phyloP scores from a whole-genome alignment of 2,797 vertebrate genomes.

The Siniperca undulata region DNA sequence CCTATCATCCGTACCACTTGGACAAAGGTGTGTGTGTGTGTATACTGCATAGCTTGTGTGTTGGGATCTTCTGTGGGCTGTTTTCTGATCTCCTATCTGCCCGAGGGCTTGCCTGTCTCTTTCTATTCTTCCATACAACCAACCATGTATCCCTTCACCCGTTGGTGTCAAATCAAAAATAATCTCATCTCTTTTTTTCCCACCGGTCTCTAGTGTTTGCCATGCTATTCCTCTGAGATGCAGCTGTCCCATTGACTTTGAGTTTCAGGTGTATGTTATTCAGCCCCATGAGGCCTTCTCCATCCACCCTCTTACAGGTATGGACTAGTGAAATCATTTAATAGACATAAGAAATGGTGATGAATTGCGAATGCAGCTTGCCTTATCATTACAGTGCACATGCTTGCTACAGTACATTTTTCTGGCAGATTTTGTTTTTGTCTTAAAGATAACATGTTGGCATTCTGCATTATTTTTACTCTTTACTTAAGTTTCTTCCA shows the following conservation, averaged over 20 bases:
- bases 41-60: neutral
- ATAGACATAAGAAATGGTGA: neutral
- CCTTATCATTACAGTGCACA: neutral
- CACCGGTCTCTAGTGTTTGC: conserved; percentile 79
- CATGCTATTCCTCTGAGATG: conserved; percentile 90
- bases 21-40: conserved; percentile 87
- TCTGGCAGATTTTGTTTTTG: neutral
- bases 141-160: conserved; percentile 36
- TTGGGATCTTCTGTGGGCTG: neutral
- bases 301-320: conserved; percentile 89
- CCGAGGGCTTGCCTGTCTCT: conserved; percentile 57
- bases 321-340: neutral
- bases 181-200: conserved; percentile 20
- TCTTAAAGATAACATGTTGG: no score
- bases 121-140: conserved; percentile 58
- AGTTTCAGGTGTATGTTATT: conserved; percentile 89
- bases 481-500: neutral
- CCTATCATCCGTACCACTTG: conserved; percentile 88
- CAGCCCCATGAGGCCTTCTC: conserved; percentile 89
- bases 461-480: neutral
- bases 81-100: conserved; percentile 44
- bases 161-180: conserved; percentile 38
- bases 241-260: conserved; percentile 94
- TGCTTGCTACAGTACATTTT: neutral
- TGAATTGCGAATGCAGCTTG: neutral